Conservation (phyloP, 2,888 invertebrate genomes). For the Plagiodera versicolora region DNA sequence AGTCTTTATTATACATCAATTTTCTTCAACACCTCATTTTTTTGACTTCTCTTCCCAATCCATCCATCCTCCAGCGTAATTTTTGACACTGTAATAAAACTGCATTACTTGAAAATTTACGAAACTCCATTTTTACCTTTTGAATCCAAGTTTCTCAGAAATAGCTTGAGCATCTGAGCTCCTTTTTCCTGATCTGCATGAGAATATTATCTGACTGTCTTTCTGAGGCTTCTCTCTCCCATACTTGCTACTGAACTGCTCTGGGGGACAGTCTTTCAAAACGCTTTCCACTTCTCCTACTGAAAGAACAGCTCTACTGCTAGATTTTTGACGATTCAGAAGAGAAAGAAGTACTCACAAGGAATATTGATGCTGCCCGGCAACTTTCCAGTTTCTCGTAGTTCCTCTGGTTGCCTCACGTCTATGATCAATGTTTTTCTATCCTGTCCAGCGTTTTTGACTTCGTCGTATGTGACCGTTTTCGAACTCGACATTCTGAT, state of each 20-base stretch:
- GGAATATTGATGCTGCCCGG: conserved; percentile 78
- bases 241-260: conserved; percentile 62
- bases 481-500: neutral
- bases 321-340: no score
- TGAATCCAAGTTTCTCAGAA: conserved; percentile 61
- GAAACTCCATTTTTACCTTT: conserved; percentile 60
- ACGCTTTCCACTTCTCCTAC: conserved; percentile 59
- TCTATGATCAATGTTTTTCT: conserved; percentile 66
- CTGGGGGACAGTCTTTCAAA: conserved; percentile 55
- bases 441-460: conserved; percentile 55
- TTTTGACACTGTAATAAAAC: conserved; percentile 9
- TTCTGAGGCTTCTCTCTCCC: conserved; percentile 62
- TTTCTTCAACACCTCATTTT: neutral
- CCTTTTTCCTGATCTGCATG: conserved; percentile 69
- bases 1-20: no score
- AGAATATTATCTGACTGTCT: conserved; percentile 65
- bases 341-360: conserved; percentile 54
- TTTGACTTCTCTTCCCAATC: conserved; percentile 19
- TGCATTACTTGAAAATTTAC: neutral
- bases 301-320: no score
- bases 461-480: conserved; percentile 48
- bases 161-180: conserved; percentile 64
- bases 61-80: conserved; percentile 17
- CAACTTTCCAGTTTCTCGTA: conserved; percentile 69
- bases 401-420: conserved; percentile 74